Evolutionary conservation across 1,140 invertebrate species (phyloP).

Genomic region (Bathynomus jamesi): DNA sequence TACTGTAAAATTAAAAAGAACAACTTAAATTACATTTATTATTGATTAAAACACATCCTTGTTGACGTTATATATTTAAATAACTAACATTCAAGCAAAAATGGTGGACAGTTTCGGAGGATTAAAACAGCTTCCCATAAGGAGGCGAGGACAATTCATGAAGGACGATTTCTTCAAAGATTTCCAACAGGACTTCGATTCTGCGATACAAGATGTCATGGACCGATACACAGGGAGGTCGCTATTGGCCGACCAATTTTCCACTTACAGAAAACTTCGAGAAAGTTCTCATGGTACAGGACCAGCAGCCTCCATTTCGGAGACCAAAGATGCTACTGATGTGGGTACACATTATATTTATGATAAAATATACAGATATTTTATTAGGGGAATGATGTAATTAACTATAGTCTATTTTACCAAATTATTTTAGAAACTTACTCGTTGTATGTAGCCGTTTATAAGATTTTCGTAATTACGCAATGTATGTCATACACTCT

Average conservation of each 20-base stretch:
- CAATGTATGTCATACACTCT: not conserved
- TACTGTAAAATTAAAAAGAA: too few relatives aligned
- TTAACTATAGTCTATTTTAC: not conserved
- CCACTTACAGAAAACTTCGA: conserved; percentile 3
- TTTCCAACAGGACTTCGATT: conserved; percentile 10
- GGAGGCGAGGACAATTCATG: conserved; percentile 8
- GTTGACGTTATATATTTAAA: too few relatives aligned
- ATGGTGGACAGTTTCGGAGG: too few relatives aligned
- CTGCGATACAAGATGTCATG: conserved; percentile 7
- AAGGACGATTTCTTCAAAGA: conserved; percentile 16
- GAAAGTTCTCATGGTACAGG: not conserved
- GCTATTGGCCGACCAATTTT: conserved; percentile 8
- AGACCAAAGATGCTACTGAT: conserved; percentile 4
- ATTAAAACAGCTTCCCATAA: conserved; percentile 13
- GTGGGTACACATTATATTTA: conserved; percentile 1
- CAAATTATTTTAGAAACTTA: too few relatives aligned
- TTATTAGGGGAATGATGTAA: not conserved
- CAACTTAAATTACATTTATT: too few relatives aligned
- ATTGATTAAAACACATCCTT: too few relatives aligned
- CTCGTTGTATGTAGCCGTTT: not conserved
- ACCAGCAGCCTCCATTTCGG: conserved; percentile 11
- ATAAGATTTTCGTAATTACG: not conserved
- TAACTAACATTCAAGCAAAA: too few relatives aligned
- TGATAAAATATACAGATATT: not conserved
- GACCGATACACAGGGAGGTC: conserved; percentile 8